Base-by-base conservation (phyloP, 2,797 vertebrate species). In the Graptemys geographica region DNA sequence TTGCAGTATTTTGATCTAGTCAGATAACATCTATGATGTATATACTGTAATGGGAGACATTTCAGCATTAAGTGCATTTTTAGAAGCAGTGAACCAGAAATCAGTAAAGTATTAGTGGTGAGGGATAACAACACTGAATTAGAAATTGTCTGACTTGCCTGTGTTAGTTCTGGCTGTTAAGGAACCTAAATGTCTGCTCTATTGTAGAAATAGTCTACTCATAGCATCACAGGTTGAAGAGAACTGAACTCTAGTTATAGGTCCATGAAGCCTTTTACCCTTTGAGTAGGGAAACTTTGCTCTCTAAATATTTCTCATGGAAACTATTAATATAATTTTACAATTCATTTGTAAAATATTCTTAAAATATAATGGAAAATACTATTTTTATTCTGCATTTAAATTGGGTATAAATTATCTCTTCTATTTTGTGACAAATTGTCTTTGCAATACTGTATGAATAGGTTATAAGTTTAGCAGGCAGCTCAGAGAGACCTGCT, bases 121-220 rank as follows among this genome's bases (percentile, higher is more conserved):
- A 83, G 47, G 84, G n/a, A 23, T 0, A 3, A 31, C 76, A 53
- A 33, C 49, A n/a, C 52, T 4, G 3, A 74, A 31, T 49, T 88
- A 72, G 79, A 90, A 85, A 93, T 81, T 88, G 84, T 91, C 69
- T 81, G 55, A 93, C 89, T 83, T 89, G 49, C 69, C 59, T 78
- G 82, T 79, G 47, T 90, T 86, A 85, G 55, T 84, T 93, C 53
- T 93, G 65, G 65, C 80, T 78, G 21, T 59, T 92, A 93, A 88
- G 78, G 37, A 57, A 51, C 8, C 2, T 2, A 79, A 33, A 12
- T 72, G 10, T 74, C 79, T 81, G 11, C n/a, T 82, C 79, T 87
- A 53, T 81, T 79, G 74, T 92, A 62, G 37, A 93, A 94, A 41
- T 2, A 62, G 81, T 78, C 62, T 80, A 52, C 65, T 82, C 49